Percentiles rank a stretch among this genome's conserved stretches.
These are phyloP conservation scores for Prionace glauca DNA, from an alignment of 2,797 vertebrate species.

Conservation along the genomic window DNA sequence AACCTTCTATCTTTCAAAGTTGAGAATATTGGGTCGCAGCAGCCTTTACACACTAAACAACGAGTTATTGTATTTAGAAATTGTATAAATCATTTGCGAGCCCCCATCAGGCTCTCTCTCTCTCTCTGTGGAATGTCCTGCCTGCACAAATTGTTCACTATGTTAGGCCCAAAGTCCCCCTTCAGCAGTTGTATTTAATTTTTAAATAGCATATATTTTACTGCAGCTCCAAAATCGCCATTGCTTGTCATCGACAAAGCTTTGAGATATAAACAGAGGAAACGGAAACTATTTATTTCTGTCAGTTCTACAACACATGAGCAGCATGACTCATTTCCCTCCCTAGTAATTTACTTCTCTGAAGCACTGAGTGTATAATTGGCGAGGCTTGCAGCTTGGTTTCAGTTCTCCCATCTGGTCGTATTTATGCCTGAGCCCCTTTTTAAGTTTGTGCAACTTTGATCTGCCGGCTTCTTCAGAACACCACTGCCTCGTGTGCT, in stretches of 20 bases:
- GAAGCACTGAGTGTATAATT: background rate
- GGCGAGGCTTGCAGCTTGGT: background rate
- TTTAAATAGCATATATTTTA: background rate
- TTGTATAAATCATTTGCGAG: background rate
- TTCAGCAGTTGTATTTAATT: background rate
- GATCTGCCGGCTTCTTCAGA: too few relatives aligned
- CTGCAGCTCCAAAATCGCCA: background rate
- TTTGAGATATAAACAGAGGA: background rate
- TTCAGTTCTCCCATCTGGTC: background rate
- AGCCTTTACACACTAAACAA: background rate
- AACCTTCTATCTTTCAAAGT: background rate
- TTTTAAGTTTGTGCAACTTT: background rate
- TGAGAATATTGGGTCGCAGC: background rate
- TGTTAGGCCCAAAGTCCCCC: background rate
- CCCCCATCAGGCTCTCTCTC: background rate
- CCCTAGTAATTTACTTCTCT: slow-evolving; percentile 19
- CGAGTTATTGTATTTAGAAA: background rate
- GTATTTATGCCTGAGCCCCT: background rate
- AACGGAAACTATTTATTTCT: background rate
- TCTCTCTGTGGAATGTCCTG: background rate
- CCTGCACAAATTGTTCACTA: too few relatives aligned
- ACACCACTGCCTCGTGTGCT: too few relatives aligned
- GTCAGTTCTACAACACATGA: background rate
- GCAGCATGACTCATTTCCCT: slow-evolving; percentile 18
- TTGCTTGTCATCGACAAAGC: background rate